Conservation (phyloP, 2,113 vertebrate species). For the Hymenochirus boettgeri region DNA sequence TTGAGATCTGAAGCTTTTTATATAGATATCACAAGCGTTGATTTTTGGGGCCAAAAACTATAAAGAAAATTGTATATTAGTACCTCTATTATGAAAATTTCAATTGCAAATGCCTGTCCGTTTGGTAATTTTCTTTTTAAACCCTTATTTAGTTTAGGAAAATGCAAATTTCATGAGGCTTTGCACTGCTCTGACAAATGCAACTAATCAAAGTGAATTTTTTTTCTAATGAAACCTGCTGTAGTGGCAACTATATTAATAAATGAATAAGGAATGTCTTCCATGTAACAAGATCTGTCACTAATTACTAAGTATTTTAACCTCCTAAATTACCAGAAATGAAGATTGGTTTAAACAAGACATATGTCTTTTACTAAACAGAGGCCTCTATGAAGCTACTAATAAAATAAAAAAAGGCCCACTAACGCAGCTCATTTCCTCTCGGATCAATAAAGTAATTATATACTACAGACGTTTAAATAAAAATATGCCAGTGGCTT, state of each 20-base stretch:
- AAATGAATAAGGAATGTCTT: slow-evolving; percentile 37
- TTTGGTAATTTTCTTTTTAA: too few species aligned
- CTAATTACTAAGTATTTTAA: slow-evolving; percentile 43
- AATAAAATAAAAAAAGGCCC: slow-evolving; percentile 36
- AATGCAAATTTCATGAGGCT: neutral
- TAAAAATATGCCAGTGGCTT: slow-evolving; percentile 42
- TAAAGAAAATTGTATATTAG: too few species aligned
- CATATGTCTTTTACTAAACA: slow-evolving; percentile 40
- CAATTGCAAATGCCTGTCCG: too few species aligned
- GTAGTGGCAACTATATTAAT: slow-evolving; percentile 43
- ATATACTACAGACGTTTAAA: slow-evolving; percentile 43
- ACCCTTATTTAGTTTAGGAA: too few species aligned
- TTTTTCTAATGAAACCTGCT: slow-evolving; percentile 23
- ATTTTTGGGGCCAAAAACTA: too few species aligned
- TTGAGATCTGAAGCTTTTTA: too few species aligned
- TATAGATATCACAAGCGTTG: too few species aligned
- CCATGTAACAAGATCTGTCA: slow-evolving; percentile 39
- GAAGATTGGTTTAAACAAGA: slow-evolving; percentile 40
- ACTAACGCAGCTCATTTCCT: slow-evolving; percentile 43
- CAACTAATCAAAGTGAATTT: slow-evolving; percentile 18
- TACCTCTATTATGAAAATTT: too few species aligned
- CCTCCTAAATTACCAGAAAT: slow-evolving; percentile 39
- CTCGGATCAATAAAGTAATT: slow-evolving; percentile 42
- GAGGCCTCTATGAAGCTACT: slow-evolving; percentile 37
- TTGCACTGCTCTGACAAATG: slow-evolving; percentile 19